Percentiles rank a stretch among this genome's conserved stretches.
phyloP scores from a whole-genome alignment of 2,113 vertebrate species.

The Pyrgilauda ruficollis region DNA sequence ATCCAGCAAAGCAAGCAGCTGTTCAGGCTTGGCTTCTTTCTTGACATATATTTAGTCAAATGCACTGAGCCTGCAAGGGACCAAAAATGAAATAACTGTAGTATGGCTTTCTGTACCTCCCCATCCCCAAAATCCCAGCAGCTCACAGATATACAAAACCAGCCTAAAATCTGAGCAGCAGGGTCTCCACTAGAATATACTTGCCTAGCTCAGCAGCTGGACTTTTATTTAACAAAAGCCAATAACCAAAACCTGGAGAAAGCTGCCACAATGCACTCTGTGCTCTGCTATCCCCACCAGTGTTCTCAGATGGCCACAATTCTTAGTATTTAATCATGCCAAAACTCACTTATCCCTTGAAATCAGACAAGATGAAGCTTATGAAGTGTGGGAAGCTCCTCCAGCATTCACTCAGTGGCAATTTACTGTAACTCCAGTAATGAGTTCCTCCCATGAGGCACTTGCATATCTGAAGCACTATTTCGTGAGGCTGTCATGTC shows the following conservation, averaged over 20 bases:
- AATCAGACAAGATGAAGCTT: background rate
- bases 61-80: background rate
- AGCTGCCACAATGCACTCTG: background rate
- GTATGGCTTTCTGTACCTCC: background rate
- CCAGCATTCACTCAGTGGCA: background rate
- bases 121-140: background rate
- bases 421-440: slow-evolving; percentile 56
- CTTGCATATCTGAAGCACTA: background rate
- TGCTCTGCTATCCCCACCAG: background rate
- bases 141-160: background rate
- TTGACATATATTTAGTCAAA: background rate
- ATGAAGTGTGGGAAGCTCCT: slow-evolving; percentile 28
- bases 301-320: background rate
- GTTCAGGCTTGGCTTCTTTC: background rate
- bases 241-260: background rate
- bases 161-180: background rate
- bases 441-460: slow-evolving; percentile 39
- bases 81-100: background rate
- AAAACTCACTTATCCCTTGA: slow-evolving; percentile 7
- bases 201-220: background rate
- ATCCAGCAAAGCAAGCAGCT: background rate
- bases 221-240: background rate
- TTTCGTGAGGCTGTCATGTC: slow-evolving; percentile 30
- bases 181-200: background rate
- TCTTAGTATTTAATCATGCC: background rate